These are phyloP conservation scores for Sphaerophoria rueppellii DNA, from an alignment of 2,888 invertebrate genomes.

Conservation along the genomic window DNA sequence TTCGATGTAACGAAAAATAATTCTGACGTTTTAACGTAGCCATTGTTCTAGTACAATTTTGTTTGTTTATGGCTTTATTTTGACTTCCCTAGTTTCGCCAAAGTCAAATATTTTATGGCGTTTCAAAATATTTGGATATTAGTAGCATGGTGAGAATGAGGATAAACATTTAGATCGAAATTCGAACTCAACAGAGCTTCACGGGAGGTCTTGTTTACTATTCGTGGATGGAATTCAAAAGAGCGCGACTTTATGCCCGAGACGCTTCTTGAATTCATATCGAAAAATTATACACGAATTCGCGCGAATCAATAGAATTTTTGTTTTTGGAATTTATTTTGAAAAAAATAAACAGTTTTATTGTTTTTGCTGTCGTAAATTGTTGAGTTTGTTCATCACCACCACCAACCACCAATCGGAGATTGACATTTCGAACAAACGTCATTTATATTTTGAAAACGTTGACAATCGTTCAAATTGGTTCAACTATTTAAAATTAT, in stretches of 20 bases:
- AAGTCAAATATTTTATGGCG: neutral
- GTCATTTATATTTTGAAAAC: neutral
- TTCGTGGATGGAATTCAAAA: constrained; percentile 51
- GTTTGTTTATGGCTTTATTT: neutral
- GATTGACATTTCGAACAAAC: constrained; percentile 14
- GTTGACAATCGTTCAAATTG: neutral
- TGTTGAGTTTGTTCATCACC: neutral
- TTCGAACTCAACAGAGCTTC: neutral
- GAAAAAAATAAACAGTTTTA: constrained; percentile 45
- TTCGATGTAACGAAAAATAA: no score
- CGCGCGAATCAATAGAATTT: constrained; percentile 52
- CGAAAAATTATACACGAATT: constrained; percentile 55
- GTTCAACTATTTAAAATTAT: neutral
- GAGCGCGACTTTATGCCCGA: constrained; percentile 25
- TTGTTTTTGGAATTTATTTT: constrained; percentile 3
- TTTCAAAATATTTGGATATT: constrained; percentile 28
- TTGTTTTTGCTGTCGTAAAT: constrained; percentile 39
- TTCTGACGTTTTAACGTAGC: no score
- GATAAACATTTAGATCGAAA: constrained; percentile 45
- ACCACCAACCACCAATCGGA: neutral
- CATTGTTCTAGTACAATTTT: neutral
- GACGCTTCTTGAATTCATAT: constrained; percentile 61
- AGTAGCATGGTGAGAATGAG: constrained; percentile 15
- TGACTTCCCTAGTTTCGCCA: neutral
- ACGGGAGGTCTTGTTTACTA: constrained; percentile 51